These are phyloP conservation scores for Heliconius erato DNA, from an alignment of 2,888 invertebrate genomes.

Conservation along the genomic window DNA sequence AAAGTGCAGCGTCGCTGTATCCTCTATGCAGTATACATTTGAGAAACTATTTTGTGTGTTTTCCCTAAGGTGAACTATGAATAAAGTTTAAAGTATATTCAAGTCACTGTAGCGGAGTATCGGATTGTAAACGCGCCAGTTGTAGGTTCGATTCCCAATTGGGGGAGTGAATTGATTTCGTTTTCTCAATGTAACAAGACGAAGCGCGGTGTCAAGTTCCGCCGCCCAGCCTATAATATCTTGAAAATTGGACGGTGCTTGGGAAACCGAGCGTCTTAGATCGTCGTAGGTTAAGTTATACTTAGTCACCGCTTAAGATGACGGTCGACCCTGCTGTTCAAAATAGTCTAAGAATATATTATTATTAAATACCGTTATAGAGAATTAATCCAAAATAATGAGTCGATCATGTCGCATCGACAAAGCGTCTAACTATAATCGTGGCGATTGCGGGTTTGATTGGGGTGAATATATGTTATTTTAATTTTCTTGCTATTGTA, in stretches of 20 bases:
- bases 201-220: background rate
- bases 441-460: too few species aligned
- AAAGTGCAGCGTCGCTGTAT: background rate
- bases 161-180: background rate
- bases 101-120: background rate
- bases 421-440: too few species aligned
- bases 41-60: slow-evolving; percentile 4
- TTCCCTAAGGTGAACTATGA: background rate
- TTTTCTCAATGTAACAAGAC: background rate
- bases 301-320: too few species aligned
- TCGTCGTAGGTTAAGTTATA: background rate
- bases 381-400: too few species aligned
- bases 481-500: too few species aligned
- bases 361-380: too few species aligned
- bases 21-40: background rate
- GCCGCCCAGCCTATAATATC: background rate
- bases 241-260: background rate
- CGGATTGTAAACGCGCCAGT: background rate
- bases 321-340: too few species aligned
- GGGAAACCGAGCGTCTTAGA: background rate
- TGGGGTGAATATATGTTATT: too few species aligned
- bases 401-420: too few species aligned
- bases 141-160: background rate
- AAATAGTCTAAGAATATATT: too few species aligned
- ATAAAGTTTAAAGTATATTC: background rate